Percentiles rank a stretch among this genome's conserved stretches.
Conservation (phyloP, 2,888 invertebrate genomes). For the Lagria hirta region DNA sequence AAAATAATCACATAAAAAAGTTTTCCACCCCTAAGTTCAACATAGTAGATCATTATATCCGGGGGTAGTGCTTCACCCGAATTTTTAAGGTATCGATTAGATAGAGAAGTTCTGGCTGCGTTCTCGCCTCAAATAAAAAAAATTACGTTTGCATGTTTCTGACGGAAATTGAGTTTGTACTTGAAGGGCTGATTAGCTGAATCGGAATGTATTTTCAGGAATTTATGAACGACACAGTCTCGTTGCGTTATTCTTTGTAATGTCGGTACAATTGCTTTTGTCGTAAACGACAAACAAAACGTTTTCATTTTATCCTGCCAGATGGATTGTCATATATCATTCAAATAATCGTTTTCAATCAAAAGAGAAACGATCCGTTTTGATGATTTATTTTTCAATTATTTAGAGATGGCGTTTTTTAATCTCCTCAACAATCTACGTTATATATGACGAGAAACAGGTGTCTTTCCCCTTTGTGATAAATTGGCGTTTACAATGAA, state of each 20-base stretch:
- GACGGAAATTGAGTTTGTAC: conserved; percentile 6
- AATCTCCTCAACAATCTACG: conserved; percentile 17
- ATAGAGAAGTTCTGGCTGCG: conserved; percentile 12
- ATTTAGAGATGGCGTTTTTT: conserved; percentile 26
- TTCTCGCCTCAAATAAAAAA: conserved; percentile 6
- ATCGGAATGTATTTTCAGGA: conserved; percentile 11
- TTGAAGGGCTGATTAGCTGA: conserved; percentile 1
- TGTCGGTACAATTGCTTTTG: conserved; percentile 21
- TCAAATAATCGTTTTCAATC: conserved; percentile 29
- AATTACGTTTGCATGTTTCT: conserved; percentile 17
- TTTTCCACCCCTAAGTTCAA: too few relatives aligned
- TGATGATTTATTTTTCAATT: conserved; percentile 30
- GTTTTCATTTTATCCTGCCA: conserved; percentile 22
- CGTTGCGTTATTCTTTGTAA: conserved; percentile 16
- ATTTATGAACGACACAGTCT: conserved; percentile 4
- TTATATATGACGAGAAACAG: conserved; percentile 26
- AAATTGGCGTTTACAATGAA: conserved; percentile 32
- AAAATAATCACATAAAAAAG: too few relatives aligned
- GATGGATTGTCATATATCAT: conserved; percentile 29
- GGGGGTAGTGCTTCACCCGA: conserved; percentile 12
- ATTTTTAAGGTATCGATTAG: conserved; percentile 22
- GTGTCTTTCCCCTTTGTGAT: conserved; percentile 25
- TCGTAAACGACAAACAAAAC: conserved; percentile 24
- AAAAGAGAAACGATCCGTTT: conserved; percentile 25
- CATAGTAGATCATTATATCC: conserved; percentile 22